Percentiles rank a stretch among this genome's conserved stretches.
Conservation (phyloP, 2,888 invertebrate genomes). For the Xanthia togata region DNA sequence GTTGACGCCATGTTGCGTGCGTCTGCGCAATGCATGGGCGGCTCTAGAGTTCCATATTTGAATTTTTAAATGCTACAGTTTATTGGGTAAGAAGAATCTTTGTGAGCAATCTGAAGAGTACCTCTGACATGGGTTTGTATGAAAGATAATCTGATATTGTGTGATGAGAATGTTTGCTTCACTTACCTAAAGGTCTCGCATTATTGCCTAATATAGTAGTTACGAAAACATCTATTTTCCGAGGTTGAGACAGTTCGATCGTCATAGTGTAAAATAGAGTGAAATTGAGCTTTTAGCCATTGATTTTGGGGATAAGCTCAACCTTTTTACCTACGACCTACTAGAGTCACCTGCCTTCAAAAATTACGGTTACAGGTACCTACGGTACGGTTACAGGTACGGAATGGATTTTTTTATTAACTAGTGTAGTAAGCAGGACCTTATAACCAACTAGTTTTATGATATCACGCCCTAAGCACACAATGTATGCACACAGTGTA, state of each 20-base stretch:
- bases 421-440: background rate
- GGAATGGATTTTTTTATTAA: background rate
- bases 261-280: background rate
- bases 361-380: background rate
- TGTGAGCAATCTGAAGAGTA: background rate
- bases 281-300: background rate
- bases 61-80: conserved; percentile 62
- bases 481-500: background rate
- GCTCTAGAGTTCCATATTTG: conserved; percentile 60
- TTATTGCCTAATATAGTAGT: background rate
- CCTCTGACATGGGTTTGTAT: background rate
- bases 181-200: conserved; percentile 10
- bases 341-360: background rate
- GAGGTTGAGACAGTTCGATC: background rate
- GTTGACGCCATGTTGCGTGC: conserved; percentile 50
- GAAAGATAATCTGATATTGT: conserved; percentile 14
- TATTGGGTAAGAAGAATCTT: conserved; percentile 50
- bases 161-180: background rate
- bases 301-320: background rate
- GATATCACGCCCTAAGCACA: conserved; percentile 1
- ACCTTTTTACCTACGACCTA: background rate
- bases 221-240: background rate
- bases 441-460: background rate
- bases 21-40: conserved; percentile 64
- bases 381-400: background rate